Percentiles rank a stretch among this genome's conserved stretches.
Evolutionary conservation across 1,140 invertebrate genomes (phyloP).

Genomic region (Amphibalanus amphitrite): DNA sequence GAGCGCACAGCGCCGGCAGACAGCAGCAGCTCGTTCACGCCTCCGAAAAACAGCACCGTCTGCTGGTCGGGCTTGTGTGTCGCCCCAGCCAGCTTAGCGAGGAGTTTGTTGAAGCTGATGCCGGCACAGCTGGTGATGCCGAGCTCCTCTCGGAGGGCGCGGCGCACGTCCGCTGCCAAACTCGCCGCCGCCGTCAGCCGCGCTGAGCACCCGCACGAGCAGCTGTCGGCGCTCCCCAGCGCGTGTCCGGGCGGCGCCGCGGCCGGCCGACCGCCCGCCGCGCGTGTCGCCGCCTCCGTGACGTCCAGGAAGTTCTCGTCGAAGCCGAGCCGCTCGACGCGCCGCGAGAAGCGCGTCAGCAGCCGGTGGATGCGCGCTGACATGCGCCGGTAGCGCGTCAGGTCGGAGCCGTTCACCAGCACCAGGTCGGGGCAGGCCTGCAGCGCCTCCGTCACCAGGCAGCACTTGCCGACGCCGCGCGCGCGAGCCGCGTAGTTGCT

Average conservation of each 20-base stretch:
- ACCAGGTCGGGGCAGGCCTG: constrained; percentile 45
- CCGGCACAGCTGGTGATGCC: constrained; percentile 61
- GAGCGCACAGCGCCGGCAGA: constrained; percentile 34
- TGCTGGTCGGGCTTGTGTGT: constrained; percentile 62
- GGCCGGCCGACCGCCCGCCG: constrained; percentile 20
- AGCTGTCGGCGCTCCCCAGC: constrained; percentile 28
- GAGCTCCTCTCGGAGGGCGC: constrained; percentile 41
- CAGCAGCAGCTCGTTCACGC: constrained; percentile 42
- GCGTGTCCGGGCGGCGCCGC: constrained; percentile 15
- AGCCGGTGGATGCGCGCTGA: constrained; percentile 47
- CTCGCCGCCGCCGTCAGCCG: constrained; percentile 43
- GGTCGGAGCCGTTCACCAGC: constrained; percentile 53
- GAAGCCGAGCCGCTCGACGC: constrained; percentile 55
- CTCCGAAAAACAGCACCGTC: constrained; percentile 50
- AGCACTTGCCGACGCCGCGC: constrained; percentile 51
- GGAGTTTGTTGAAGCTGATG: constrained; percentile 60
- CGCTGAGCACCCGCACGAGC: constrained; percentile 47
- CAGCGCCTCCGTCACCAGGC: constrained; percentile 46
- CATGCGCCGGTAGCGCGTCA: constrained; percentile 48
- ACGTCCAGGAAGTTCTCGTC: constrained; percentile 65
- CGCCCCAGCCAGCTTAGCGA: constrained; percentile 55
- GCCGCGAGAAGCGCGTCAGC: constrained; percentile 43
- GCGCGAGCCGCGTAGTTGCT: constrained; percentile 56
- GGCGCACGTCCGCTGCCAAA: constrained; percentile 49
- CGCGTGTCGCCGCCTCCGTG: constrained; percentile 36